A percentile compares a stretch with the other conserved stretches of the same genome.
These are phyloP conservation scores for Norana najaformis DNA, from an alignment of 2,888 invertebrate genomes.

Conservation along the genomic window DNA sequence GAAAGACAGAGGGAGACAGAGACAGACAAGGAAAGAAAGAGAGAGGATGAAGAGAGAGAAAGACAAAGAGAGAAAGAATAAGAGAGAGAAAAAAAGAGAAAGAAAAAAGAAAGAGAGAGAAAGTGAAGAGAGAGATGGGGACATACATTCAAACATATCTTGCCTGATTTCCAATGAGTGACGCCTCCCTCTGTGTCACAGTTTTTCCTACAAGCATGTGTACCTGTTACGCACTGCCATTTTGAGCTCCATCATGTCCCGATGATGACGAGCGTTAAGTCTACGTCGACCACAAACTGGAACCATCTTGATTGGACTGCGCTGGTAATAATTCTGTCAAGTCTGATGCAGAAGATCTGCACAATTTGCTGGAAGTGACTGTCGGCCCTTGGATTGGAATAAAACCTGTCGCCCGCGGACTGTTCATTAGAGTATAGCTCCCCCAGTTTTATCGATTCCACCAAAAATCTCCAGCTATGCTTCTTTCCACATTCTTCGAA, in stretches of 20 bases:
- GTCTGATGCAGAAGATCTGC: background rate
- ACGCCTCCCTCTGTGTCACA: background rate
- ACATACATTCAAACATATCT: no score
- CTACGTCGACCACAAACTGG: background rate
- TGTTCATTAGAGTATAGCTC: background rate
- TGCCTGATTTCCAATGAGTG: no score
- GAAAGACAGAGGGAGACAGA: no score
- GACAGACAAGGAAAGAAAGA: no score
- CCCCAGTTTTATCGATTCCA: background rate
- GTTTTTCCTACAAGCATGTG: background rate
- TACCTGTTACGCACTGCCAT: no score
- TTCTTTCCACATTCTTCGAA: background rate
- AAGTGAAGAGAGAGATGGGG: no score
- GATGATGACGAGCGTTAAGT: background rate
- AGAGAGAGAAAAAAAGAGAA: no score
- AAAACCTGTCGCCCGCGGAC: constrained; percentile 3
- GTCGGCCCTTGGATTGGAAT: background rate
- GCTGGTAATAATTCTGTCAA: background rate
- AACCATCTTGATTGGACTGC: background rate
- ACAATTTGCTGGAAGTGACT: background rate
- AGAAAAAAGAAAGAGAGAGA: no score
- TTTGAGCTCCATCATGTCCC: no score
- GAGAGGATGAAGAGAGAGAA: no score
- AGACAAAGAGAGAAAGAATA: no score
- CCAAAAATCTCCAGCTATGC: background rate